These are phyloP conservation scores for Tricholauxania praeusta DNA, from an alignment of 2,888 invertebrate genomes.

Conservation along the genomic window DNA sequence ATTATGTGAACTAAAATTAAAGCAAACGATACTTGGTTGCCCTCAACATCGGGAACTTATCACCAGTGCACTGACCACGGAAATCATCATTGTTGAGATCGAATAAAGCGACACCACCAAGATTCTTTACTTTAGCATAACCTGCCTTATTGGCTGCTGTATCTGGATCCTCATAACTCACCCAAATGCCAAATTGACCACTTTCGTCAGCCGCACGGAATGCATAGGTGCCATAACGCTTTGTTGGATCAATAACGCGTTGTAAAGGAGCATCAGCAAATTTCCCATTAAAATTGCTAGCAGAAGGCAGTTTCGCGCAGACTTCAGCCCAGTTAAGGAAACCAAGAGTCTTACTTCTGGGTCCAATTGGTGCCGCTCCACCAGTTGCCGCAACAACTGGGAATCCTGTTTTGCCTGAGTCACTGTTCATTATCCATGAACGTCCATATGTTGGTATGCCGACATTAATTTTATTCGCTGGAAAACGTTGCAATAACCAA, in stretches of 20 bases:
- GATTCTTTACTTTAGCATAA: conserved; percentile 78
- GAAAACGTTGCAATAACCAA: conserved; percentile 73
- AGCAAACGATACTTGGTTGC: conserved; percentile 77
- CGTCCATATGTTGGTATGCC: conserved; percentile 80
- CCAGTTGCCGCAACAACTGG: conserved; percentile 77
- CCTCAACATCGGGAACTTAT: conserved; percentile 83
- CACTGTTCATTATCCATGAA: conserved; percentile 81
- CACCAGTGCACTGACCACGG: conserved; percentile 82
- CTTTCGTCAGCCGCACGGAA: conserved; percentile 78
- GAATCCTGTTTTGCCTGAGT: conserved; percentile 80
- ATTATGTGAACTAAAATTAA: conserved; percentile 31
- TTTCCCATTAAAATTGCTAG: conserved; percentile 72
- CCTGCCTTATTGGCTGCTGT: conserved; percentile 83
- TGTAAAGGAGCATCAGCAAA: conserved; percentile 75
- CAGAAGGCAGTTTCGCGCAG: conserved; percentile 79
- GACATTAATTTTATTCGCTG: conserved; percentile 77
- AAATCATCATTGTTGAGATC: conserved; percentile 86
- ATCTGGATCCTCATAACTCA: conserved; percentile 85
- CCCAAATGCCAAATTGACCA: conserved; percentile 81
- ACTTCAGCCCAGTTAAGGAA: conserved; percentile 83
- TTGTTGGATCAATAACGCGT: conserved; percentile 84
- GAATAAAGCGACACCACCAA: conserved; percentile 82
- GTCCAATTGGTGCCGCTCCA: conserved; percentile 79
- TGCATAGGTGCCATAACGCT: conserved; percentile 83
- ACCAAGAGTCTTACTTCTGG: conserved; percentile 79